Evolutionary conservation across 2,888 invertebrate genomes (phyloP).

Genomic region (Lumbricus terrestris): DNA sequence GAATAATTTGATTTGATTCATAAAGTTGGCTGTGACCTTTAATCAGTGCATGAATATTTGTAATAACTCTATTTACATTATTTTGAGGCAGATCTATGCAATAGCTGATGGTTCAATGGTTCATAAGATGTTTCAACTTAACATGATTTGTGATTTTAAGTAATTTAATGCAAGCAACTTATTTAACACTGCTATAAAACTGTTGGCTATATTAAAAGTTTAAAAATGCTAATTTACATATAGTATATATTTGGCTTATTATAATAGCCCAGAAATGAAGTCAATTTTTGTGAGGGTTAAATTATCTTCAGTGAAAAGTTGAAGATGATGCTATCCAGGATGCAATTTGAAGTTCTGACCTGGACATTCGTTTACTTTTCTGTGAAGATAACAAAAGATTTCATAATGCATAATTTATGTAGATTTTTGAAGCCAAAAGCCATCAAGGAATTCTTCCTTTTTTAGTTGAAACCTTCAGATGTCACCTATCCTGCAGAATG

Average conservation of each 20-base stretch:
- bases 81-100: not conserved
- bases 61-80: not conserved
- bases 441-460: not conserved
- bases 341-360: not conserved
- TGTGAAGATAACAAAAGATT: not conserved
- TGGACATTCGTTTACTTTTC: not conserved
- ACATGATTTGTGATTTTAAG: not conserved
- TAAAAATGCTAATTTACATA: not conserved
- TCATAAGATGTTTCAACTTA: not conserved
- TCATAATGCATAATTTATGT: not conserved
- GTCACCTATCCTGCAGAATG: not conserved
- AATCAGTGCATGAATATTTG: not conserved
- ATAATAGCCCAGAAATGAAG: not conserved
- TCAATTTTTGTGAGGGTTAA: not conserved
- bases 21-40: not conserved
- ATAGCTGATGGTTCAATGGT: not conserved
- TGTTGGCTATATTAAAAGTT: not conserved
- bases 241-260: too few species aligned
- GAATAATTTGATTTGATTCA: not conserved
- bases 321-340: not conserved
- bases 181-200: not conserved
- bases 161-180: not conserved
- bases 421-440: not conserved
- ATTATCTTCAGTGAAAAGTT: not conserved
- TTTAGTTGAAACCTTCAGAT: not conserved